phyloP scores from a whole-genome alignment of 2,888 invertebrate species.

The Heteromurus nitidus region DNA sequence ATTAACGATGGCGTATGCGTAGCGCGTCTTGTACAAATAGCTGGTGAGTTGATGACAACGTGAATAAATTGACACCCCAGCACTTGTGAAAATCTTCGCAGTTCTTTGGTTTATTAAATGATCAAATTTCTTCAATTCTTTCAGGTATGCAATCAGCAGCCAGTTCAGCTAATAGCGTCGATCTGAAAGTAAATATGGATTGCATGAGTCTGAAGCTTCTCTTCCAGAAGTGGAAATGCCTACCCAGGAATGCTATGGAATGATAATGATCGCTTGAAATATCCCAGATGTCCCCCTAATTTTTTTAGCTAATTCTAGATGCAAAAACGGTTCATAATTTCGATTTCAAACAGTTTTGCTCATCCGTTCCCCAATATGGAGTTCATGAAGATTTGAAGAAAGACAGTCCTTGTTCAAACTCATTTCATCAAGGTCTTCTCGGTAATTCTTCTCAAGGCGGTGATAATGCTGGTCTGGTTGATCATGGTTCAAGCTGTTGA shows the following conservation, averaged over 20 bases:
- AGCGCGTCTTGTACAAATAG: too few relatives aligned
- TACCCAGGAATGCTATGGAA: background rate
- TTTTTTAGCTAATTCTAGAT: background rate
- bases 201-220: too few relatives aligned
- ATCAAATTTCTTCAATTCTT: too few relatives aligned
- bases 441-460: conserved; percentile 2
- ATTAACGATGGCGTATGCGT: too few relatives aligned
- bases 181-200: too few relatives aligned
- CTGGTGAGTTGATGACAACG: too few relatives aligned
- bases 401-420: conserved; percentile 21
- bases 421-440: conserved; percentile 33
- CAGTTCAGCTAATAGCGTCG: too few relatives aligned
- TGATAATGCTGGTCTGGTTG: conserved; percentile 10
- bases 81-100: too few relatives aligned
- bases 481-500: background rate
- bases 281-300: background rate
- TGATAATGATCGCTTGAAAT: background rate
- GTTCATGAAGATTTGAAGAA: conserved; percentile 17
- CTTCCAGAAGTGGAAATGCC: too few relatives aligned
- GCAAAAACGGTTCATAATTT: background rate
- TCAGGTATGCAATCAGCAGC: too few relatives aligned
- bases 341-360: background rate
- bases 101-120: too few relatives aligned
- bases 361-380: background rate
- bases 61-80: too few relatives aligned